A percentile compares a stretch with the other conserved stretches of the same genome.
These are phyloP conservation scores for Pheosia tremula DNA, from an alignment of 2,888 invertebrate species.

Conservation along the genomic window DNA sequence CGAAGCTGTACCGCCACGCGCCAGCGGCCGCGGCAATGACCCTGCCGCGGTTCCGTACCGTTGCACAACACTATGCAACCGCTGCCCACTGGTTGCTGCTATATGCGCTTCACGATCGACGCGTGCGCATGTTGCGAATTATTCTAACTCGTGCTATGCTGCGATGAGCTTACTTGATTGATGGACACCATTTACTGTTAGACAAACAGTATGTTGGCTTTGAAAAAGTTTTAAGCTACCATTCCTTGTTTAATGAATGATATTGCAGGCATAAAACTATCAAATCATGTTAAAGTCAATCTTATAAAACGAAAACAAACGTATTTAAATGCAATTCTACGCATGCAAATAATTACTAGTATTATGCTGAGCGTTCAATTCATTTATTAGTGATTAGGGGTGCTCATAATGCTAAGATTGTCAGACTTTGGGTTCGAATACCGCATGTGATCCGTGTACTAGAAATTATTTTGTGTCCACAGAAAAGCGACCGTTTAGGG, in stretches of 20 bases:
- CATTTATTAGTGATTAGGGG: not conserved
- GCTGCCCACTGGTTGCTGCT: not conserved
- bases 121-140: slow-evolving; percentile 2
- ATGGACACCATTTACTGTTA: not conserved
- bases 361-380: not conserved
- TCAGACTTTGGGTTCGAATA: too few relatives aligned
- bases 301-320: too few relatives aligned
- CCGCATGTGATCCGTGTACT: too few relatives aligned
- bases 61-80: slow-evolving; percentile 53
- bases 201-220: not conserved
- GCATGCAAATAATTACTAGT: not conserved
- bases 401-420: not conserved
- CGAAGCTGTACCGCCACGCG: slow-evolving; percentile 45
- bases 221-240: not conserved
- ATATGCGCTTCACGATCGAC: not conserved
- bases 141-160: not conserved
- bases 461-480: too few relatives aligned
- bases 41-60: slow-evolving; percentile 67
- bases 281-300: too few relatives aligned
- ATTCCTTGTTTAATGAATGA: too few relatives aligned
- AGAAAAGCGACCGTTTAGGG: too few relatives aligned
- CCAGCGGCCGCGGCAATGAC: slow-evolving; percentile 69
- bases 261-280: too few relatives aligned
- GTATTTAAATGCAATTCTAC: not conserved
- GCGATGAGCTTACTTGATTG: not conserved